Evolutionary conservation across 2,113 vertebrate species (phyloP), one percentile per base, ranked within the genome.

Genomic region (Nesogale talazaci): DNA sequence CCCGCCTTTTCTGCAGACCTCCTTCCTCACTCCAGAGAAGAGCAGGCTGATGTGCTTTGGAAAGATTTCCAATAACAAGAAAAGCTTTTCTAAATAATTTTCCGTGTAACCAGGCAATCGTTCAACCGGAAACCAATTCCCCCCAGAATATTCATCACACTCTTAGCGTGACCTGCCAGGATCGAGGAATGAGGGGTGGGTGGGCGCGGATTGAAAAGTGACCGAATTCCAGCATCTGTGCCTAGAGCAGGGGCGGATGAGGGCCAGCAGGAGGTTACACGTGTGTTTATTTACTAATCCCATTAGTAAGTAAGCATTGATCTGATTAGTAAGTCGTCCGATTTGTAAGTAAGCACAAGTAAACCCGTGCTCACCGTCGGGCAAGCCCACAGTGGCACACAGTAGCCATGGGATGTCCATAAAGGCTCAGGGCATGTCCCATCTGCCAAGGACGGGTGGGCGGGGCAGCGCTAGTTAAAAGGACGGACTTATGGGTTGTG

Each of bases 31-130:
- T 93, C 89, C 76, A 83, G 88, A 96, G 94, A 52, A 88, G 83
- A 90, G 87, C 14, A n/a, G 38, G 77, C 86, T 84, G 91, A 92
- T 94, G n/a, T 11, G 25, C 63, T 94, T 94, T 94, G 84, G 87
- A 96, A 94, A 92, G 96, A 93, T 95, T 95, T 95, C 89, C 92
- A 91, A 31, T 87, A 92, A 94, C 84, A 86, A 80, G 59, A 40
- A 10, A 52, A 9, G 46, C 91, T 93, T 91, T 91, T 91, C 82
- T 94, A 89, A 95, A 76, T 89, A 95, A 95, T 91, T 93, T 85
- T 85, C 89, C 16, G 82, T 78, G 94, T 92, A 95, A 83, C 91
- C 70, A 94, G 90, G 92, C 94, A 94, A 77, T 91, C 89, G 31
- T 36, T 94, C 83, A 94, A 20, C 59, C 76, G 75, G 83, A 83